Conservation (phyloP, 2,888 invertebrate genomes). For the Drosophila nr. fundita region DNA sequence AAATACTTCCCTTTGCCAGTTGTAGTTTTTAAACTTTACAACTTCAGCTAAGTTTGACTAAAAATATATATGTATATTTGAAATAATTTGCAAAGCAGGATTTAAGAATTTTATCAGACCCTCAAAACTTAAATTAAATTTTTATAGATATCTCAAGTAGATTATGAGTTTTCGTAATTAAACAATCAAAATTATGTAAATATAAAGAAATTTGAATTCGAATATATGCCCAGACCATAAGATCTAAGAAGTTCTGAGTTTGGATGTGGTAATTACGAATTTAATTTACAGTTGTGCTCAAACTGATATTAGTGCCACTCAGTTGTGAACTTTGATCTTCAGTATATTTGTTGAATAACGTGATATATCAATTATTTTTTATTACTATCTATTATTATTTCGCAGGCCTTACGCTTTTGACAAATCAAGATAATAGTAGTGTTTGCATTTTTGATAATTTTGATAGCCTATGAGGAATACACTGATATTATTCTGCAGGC, state of each 20-base stretch:
- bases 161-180: neutral
- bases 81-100: neutral
- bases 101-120: neutral
- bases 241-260: neutral
- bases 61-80: too few species aligned
- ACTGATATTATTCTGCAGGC: neutral
- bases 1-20: neutral
- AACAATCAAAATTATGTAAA: neutral
- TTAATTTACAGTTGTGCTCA: neutral
- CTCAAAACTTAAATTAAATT: neutral
- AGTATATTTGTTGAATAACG: neutral
- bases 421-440: neutral
- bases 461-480: neutral
- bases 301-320: neutral
- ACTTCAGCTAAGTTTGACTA: neutral
- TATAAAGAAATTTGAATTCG: neutral
- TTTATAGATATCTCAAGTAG: neutral
- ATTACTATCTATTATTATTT: too few species aligned
- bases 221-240: neutral
- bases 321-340: neutral
- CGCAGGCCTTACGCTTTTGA: neutral
- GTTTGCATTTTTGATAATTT: neutral
- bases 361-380: neutral
- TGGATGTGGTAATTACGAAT: neutral
- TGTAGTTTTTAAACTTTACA: neutral